Evolutionary conservation across 2,888 invertebrate species (phyloP).

Genomic region (Heliconius sara): DNA sequence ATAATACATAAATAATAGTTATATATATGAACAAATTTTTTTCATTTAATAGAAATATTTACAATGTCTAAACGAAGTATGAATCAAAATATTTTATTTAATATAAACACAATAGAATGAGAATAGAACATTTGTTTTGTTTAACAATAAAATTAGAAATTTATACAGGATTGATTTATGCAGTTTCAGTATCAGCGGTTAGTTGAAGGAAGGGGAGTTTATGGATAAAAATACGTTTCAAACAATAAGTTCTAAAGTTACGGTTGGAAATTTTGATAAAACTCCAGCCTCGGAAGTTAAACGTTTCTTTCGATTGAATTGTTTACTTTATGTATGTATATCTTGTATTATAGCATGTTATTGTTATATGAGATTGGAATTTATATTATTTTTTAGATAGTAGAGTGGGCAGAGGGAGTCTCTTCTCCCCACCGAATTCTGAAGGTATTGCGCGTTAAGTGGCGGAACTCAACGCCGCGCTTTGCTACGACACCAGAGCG

Average conservation of each 20-base stretch:
- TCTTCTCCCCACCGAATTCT: too few species aligned
- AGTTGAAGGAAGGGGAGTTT: conserved; percentile 26
- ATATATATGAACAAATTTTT: too few species aligned
- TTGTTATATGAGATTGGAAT: too few species aligned
- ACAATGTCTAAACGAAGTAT: too few species aligned
- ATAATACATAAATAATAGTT: too few species aligned
- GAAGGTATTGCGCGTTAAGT: too few species aligned
- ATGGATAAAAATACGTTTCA: conserved; percentile 34
- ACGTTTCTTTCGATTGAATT: conserved; percentile 25
- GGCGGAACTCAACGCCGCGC: too few species aligned
- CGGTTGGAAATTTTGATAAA: conserved; percentile 37
- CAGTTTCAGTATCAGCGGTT: conserved; percentile 3
- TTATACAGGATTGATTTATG: conserved; percentile 16
- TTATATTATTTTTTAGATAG: too few species aligned
- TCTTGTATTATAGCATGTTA: neutral
- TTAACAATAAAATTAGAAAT: neutral
- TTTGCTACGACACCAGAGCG: too few species aligned
- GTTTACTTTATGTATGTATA: conserved; percentile 14
- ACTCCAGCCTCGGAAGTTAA: conserved; percentile 26
- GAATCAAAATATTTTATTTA: too few species aligned
- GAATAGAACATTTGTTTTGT: neutral
- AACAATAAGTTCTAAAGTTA: conserved; percentile 35
- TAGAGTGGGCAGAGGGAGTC: too few species aligned
- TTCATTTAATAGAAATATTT: too few species aligned
- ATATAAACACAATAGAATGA: neutral